Base-by-base conservation (phyloP, 1,140 invertebrate genomes). In the Parapsyche elsis region DNA sequence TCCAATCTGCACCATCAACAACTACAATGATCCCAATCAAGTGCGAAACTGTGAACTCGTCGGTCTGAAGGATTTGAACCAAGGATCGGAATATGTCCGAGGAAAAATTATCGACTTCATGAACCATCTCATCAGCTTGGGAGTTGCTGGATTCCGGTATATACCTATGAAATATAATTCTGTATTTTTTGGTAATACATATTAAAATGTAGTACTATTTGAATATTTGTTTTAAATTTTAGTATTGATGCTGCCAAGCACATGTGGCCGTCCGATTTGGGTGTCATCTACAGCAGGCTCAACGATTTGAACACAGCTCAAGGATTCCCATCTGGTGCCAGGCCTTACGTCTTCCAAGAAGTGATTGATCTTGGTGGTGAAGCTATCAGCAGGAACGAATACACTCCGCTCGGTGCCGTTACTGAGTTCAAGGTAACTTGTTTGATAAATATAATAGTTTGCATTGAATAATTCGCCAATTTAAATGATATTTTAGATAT, bases 61-160 rank as follows among this genome's bases (percentile, higher is more conserved):
- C 14, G 92, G 93, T 9, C 87, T 96, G 4, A 91, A 92, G 74
- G 95, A 97, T 87, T 90, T 97, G 77, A 91, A 95, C 85, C 92
- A 93, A 83, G 85, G 86, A 0, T 84, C 85, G 0, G 90, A 92
- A 57, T 91, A 94, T 81, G 95, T 97, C 0, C 88, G 92, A 73
- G 85, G 86, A 0, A 93, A 92, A 86, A 92, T 96, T 23, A 87
- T 92, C 19, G 91, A 91, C 0, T 94, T 92, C 84, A 84, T 96
- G 85, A 95, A 96, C 86, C 87, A 88, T 23, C 86, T 95, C 0
- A 91, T 96, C 67, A 91, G 91, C 49, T 84, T 92, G 59, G 96
- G 96, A 19, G 94, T 97, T 4, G 95, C 95, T 85, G 96, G 96
- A 59, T 95, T 95, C 86, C 89, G 93, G 86, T 87, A 85, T 80